These are phyloP conservation scores for Tuta absoluta DNA, from an alignment of 2,888 invertebrate genomes.

Conservation along the genomic window DNA sequence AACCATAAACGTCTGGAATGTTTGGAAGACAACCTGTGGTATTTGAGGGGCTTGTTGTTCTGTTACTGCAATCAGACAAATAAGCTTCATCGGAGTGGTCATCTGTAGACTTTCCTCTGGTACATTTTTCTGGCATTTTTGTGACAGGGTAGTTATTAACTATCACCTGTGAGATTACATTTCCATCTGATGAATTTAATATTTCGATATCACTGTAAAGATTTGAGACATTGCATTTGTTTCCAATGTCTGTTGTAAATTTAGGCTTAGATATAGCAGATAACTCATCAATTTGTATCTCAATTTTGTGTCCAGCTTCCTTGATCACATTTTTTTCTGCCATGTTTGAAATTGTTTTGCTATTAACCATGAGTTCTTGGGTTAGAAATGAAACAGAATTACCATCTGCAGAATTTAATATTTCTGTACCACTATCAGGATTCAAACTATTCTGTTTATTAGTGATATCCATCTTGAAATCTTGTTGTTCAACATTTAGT, in stretches of 20 bases:
- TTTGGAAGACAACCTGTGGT: conserved; percentile 12
- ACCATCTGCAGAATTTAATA: neutral
- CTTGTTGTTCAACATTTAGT: neutral
- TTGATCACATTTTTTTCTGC: neutral
- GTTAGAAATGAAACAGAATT: neutral
- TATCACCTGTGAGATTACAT: neutral
- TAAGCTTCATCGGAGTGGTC: conserved; percentile 36
- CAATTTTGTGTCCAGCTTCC: neutral
- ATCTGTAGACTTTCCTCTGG: conserved; percentile 18
- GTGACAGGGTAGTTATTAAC: no score
- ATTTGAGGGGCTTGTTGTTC: conserved; percentile 26
- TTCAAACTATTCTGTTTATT: neutral
- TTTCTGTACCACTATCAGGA: neutral
- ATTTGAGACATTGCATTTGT: neutral
- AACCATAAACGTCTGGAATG: conserved; percentile 25
- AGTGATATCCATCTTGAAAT: neutral
- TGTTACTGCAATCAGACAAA: conserved; percentile 35
- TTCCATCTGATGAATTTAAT: neutral
- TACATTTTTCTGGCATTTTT: neutral
- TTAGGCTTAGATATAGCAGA: neutral
- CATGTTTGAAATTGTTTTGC: neutral
- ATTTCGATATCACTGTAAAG: neutral
- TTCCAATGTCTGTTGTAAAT: neutral
- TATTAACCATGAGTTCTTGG: neutral
- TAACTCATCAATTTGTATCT: neutral